Evolutionary conservation across 2,113 vertebrate species (phyloP).

Genomic region (Psittacula cyanocephala): DNA sequence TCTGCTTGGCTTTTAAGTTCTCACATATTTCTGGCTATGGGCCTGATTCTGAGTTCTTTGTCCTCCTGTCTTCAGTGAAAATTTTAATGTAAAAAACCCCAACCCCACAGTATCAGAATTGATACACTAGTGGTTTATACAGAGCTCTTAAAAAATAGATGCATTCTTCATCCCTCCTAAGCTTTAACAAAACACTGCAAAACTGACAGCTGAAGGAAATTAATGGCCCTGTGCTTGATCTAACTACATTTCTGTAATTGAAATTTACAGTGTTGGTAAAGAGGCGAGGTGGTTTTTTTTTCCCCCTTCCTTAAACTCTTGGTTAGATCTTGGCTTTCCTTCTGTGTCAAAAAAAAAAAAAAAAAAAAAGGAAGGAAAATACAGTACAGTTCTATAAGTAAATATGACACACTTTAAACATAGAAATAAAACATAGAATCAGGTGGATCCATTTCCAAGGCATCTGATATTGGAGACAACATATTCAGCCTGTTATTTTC

Average conservation of each 20-base stretch:
- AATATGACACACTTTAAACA: not conserved
- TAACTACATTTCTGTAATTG: not conserved
- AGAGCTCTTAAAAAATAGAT: not conserved
- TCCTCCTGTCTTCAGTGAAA: not conserved
- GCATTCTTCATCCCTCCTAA: not conserved
- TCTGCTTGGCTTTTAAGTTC: conserved; percentile 64
- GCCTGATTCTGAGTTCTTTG: conserved; percentile 6
- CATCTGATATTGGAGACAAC: not conserved
- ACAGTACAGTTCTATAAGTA: not conserved
- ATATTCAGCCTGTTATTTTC: not conserved
- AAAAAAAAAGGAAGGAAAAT: not conserved
- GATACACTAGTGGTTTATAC: not conserved
- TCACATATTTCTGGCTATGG: conserved; percentile 21
- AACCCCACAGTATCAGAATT: not conserved
- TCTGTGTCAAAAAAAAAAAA: not conserved
- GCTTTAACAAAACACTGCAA: not conserved
- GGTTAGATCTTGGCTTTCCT: not conserved
- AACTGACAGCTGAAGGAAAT: conserved; percentile 3
- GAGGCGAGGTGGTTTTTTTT: not conserved
- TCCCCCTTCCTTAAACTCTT: not conserved
- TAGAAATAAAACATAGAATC: not conserved
- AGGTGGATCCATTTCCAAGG: not conserved
- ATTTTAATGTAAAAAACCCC: not conserved
- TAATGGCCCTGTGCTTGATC: not conserved
- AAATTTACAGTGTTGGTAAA: not conserved